Evolutionary conservation across 2,113 vertebrate genomes (phyloP).

Genomic region (Nerophis lumbriciformis): DNA sequence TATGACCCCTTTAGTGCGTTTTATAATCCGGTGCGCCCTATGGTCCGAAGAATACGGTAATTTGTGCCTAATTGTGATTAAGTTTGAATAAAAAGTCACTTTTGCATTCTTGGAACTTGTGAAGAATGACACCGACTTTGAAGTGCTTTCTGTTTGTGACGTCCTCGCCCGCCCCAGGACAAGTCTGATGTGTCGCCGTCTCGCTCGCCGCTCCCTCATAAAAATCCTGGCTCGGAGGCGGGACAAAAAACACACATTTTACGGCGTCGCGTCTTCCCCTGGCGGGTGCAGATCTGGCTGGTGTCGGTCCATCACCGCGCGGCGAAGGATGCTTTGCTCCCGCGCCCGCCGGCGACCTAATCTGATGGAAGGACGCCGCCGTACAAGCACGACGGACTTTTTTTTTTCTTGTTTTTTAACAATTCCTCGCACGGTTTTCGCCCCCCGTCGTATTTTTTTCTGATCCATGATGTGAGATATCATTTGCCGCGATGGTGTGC

Average conservation of each 20-base stretch:
- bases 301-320: slow-evolving; percentile 56
- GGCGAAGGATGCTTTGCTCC: slow-evolving; percentile 38
- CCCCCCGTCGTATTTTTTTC: not conserved
- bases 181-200: slow-evolving; percentile 50
- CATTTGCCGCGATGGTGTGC: slow-evolving; percentile 40
- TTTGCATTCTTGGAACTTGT: too few species aligned
- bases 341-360: slow-evolving; percentile 29
- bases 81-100: too few species aligned
- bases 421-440: slow-evolving; percentile 19
- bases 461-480: slow-evolving; percentile 39
- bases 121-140: too few species aligned
- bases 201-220: slow-evolving; percentile 57
- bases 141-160: slow-evolving; percentile 32
- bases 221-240: slow-evolving; percentile 41
- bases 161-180: slow-evolving; percentile 40
- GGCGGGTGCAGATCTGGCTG: slow-evolving; percentile 41
- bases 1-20: too few species aligned
- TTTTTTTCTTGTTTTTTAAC: not conserved
- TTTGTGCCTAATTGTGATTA: too few species aligned
- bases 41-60: too few species aligned
- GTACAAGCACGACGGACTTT: slow-evolving; percentile 2
- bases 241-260: slow-evolving; percentile 21
- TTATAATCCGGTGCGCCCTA: too few species aligned
- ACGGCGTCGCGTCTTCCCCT: slow-evolving; percentile 31
- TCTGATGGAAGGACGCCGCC: slow-evolving; percentile 23